These are phyloP conservation scores for Acrocephalus arundinaceus DNA, from an alignment of 2,113 vertebrate species.

Conservation along the genomic window DNA sequence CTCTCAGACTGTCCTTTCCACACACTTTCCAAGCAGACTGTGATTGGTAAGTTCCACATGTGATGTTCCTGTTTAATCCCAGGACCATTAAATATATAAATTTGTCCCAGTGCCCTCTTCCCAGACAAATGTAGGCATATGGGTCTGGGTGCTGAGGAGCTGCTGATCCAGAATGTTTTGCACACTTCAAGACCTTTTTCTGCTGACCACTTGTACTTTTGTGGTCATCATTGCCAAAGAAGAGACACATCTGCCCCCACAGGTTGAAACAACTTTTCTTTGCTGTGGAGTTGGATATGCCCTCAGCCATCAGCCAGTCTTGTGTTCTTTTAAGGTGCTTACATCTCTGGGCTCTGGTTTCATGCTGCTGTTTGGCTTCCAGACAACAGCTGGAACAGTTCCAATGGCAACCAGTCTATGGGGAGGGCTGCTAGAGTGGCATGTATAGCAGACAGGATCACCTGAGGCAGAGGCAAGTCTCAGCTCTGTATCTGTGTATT, in stretches of 20 bases:
- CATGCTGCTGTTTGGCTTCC: fast-evolving
- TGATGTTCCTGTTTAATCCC: neutral
- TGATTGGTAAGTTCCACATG: neutral
- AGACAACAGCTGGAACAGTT: neutral
- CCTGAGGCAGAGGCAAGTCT: neutral
- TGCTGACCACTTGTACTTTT: neutral
- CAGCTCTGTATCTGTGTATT: neutral
- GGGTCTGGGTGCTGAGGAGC: neutral
- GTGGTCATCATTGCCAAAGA: neutral
- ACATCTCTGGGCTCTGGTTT: neutral
- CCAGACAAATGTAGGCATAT: fast-evolving
- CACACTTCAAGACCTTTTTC: neutral
- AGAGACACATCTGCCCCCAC: fast-evolving
- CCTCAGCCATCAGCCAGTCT: fast-evolving
- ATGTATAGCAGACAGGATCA: neutral
- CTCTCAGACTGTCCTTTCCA: neutral
- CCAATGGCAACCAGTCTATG: neutral
- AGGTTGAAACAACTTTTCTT: neutral
- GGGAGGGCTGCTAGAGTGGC: fast-evolving
- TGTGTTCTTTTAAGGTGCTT: neutral
- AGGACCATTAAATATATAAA: neutral
- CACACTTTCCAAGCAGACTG: neutral
- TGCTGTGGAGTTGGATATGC: fast-evolving
- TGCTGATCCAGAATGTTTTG: neutral
- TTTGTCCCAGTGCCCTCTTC: neutral